Percentiles rank a stretch among this genome's conserved stretches.
These are phyloP conservation scores for Trematocara stigmaticum DNA, from an alignment of 2,113 vertebrate species.

Conservation along the genomic window DNA sequence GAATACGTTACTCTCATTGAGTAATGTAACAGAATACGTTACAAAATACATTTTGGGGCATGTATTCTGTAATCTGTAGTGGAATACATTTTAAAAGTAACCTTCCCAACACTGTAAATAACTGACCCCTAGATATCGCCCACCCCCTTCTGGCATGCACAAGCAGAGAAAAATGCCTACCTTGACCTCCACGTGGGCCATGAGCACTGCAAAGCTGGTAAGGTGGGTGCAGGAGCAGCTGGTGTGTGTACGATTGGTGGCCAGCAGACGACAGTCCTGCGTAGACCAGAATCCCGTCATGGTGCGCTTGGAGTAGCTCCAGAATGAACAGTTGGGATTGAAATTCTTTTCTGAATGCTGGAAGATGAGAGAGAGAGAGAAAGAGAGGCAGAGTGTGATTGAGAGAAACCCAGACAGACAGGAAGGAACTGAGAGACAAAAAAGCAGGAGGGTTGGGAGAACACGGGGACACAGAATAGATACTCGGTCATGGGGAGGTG, in stretches of 20 bases:
- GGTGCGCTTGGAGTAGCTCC: conserved; percentile 97
- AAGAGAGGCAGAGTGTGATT: not conserved
- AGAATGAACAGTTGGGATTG: conserved; percentile 99
- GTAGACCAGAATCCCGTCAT: conserved; percentile 98
- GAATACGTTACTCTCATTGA: too few species aligned
- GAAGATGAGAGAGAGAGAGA: not conserved
- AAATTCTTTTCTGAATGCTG: conserved; percentile 97
- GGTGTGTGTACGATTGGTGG: conserved; percentile 93
- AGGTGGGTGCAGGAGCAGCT: conserved; percentile 97
- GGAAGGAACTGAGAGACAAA: not conserved
- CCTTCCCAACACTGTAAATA: too few species aligned
- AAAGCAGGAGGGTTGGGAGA: not conserved
- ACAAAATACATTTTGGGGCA: too few species aligned
- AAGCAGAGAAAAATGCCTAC: conserved; percentile 63
- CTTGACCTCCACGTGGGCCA: conserved; percentile 96
- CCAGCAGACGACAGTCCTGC: conserved; percentile 92
- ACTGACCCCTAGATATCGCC: conserved; percentile 7
- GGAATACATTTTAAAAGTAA: too few species aligned
- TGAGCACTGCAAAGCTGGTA: conserved; percentile 95
- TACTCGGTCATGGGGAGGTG: conserved; percentile 41
- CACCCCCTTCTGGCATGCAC: not conserved
- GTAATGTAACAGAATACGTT: too few species aligned
- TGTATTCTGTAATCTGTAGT: too few species aligned
- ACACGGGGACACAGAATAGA: conserved; percentile 6
- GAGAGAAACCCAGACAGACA: not conserved